Base-by-base conservation (phyloP, 2,113 vertebrate genomes). In the Protobothrops mucrosquamatus region DNA sequence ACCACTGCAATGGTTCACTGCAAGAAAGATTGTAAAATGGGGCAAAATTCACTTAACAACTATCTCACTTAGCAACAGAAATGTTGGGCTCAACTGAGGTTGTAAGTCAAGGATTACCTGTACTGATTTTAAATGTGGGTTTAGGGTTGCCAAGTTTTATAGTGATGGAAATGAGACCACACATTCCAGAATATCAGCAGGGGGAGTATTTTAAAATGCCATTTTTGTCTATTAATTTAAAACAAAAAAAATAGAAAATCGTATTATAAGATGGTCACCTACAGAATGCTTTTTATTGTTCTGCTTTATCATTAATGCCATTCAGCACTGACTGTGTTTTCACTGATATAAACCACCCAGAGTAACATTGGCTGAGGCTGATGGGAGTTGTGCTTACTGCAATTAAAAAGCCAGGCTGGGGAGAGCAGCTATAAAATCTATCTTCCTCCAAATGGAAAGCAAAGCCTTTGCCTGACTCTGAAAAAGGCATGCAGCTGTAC, bases 401-500 rank as follows among this genome's bases (percentile, higher is more conserved):
- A 81, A 81, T 34, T 81, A 43, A 81, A 81, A 81, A 18, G 34
- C 34, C 18, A 81, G 20, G 74, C 34, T 43, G 34, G 74, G 39
- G 18, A 43, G 6, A 81, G 34, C 34, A 81, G 26, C 3, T n/a
- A 34, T 34, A 54, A 88, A 88, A n/a, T 88, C 87, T 55, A 51
- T 29, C 51, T 18, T n/a, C 24, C 69, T 90, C 23, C 9, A 69
- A 18, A 29, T 86, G 15, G 57, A 92, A 91, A 87, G 90, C 61
- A 14, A 18, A 23, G 46, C 64, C 34, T 54, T 0, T 1, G 11
- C 39, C 87, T 10, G 2, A 15, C 0, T 74, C 51, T 0, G 0
- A 18, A 3, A 89, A 24, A 0, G 87, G 85, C 2, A 29, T 0
- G 12, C 24, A 51, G 54, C 89, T 52, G 0, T 0, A 89, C 34